phyloP scores from a whole-genome alignment of 2,113 vertebrate genomes.

The Vidua chalybeata region DNA sequence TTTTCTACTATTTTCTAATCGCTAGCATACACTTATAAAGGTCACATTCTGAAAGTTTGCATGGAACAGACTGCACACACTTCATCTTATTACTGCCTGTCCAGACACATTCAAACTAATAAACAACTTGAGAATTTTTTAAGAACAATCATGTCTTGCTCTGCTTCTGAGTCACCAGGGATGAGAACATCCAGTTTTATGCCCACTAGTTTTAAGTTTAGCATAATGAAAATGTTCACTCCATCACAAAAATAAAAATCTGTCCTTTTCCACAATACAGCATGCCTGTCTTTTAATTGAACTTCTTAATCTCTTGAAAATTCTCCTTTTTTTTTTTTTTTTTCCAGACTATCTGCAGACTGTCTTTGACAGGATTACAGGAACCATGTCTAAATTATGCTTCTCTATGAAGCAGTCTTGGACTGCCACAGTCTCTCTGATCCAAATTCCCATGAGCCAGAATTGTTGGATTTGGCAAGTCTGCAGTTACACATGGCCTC shows the following conservation, averaged over 20 bases:
- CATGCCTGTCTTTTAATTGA: neutral
- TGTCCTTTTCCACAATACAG: neutral
- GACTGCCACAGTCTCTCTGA: neutral
- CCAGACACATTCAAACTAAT: neutral
- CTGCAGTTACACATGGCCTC: constrained; percentile 26
- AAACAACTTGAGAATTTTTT: neutral
- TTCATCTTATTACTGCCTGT: neutral
- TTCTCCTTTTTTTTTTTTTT: neutral
- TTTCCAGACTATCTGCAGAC: neutral
- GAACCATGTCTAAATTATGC: constrained; percentile 41
- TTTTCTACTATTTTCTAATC: neutral
- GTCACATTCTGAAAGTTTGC: neutral
- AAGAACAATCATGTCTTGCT: neutral
- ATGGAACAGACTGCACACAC: neutral
- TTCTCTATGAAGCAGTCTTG: constrained; percentile 25
- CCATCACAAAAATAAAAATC: neutral
- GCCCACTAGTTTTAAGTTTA: constrained; percentile 17
- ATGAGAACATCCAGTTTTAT: constrained; percentile 10
- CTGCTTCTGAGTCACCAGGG: constrained; percentile 15
- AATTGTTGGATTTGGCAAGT: constrained; percentile 36
- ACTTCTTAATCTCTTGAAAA: neutral
- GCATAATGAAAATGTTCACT: neutral
- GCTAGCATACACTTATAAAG: neutral
- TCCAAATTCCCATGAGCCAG: constrained; percentile 35
- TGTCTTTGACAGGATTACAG: neutral